Evolutionary conservation across 2,888 invertebrate species (phyloP), one percentile per base, ranked within the genome.

Genomic region (Rhorus exstirpatorius): DNA sequence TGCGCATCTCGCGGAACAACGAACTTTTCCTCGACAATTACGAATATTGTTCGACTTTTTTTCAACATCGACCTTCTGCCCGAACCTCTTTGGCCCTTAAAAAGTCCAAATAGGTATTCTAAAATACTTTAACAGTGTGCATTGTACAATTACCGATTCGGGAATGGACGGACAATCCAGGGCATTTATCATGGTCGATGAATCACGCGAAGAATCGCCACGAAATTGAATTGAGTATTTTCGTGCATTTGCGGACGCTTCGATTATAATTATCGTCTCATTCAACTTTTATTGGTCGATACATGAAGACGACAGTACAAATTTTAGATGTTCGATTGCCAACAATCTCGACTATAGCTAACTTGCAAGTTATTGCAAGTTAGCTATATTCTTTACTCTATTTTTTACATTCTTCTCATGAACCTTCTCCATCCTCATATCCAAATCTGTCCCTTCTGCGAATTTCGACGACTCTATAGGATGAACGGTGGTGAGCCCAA

Each of bases 41-140:
- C 82, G 85, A 83, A 86, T 84, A 88, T 85, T 84, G 81, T 88
- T 84, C 83, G 81, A 81, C 80, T 84, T 86, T 84, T 83, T 78
- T 38, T 38, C 10, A 86, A 81, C 79, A 76, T 58, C 77, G 24
- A 17, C 55, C 77, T 68, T 44, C 8, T 35, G 26, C 41, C 46
- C 8, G 17, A 26, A 60, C n/a, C 46, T 55, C 49, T 26, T 26
- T 51, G 21, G 8, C 10, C 26, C 26, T 17, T 1, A 7, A 6
- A n/a, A 1, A 46, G n/a, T 46, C 14, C 46, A 1, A n/a, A 51
- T 51, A 21, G 38, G n/a, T 46, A 6, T 44, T 58, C 3, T 19
- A n/a, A 3, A 44, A 46, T 12, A 46, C 31, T 58, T 12, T 7
- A 8, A 24, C 24, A 19, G 6, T 49, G 24, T 58, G 53, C 44